Conservation (phyloP, 2,113 vertebrate genomes). For the Lampris incognitus region DNA sequence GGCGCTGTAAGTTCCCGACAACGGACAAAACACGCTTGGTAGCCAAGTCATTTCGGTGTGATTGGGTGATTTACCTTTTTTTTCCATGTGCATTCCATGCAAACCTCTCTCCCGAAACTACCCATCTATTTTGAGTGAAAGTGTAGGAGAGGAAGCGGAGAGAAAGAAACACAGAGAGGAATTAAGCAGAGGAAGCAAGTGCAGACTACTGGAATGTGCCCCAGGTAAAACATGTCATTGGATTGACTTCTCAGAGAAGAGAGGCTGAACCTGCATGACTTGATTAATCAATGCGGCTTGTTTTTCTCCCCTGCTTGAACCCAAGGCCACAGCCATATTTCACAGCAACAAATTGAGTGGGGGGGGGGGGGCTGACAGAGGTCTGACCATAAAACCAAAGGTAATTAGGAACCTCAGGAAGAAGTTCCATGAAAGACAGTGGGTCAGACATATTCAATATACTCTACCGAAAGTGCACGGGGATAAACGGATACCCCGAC, state of each 20-base stretch:
- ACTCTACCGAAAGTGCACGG: conserved; percentile 35
- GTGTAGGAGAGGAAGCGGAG: conserved; percentile 13
- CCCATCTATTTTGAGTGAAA: conserved; percentile 24
- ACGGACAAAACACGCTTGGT: conserved; percentile 19
- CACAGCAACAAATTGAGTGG: conserved; percentile 76
- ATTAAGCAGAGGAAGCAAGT: conserved; percentile 69
- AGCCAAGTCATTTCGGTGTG: neutral
- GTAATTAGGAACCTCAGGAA: conserved; percentile 79
- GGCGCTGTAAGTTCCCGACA: neutral
- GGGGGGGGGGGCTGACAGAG: conserved; percentile 60
- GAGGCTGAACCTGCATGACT: conserved; percentile 70
- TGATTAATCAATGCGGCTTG: conserved; percentile 79
- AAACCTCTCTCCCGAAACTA: neutral
- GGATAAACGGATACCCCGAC: conserved; percentile 37
- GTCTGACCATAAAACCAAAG: conserved; percentile 78
- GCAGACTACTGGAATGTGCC: conserved; percentile 59
- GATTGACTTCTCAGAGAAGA: conserved; percentile 74
- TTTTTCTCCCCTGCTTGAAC: conserved; percentile 81
- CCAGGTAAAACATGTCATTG: conserved; percentile 77
- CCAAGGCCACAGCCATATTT: conserved; percentile 81
- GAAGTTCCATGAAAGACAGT: conserved; percentile 69
- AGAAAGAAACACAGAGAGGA: conserved; percentile 49
- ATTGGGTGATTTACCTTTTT: conserved; percentile 27
- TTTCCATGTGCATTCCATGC: neutral
- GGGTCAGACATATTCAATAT: conserved; percentile 66